Base-by-base conservation (phyloP, 2,888 invertebrate species). In the Netelia inedita region DNA sequence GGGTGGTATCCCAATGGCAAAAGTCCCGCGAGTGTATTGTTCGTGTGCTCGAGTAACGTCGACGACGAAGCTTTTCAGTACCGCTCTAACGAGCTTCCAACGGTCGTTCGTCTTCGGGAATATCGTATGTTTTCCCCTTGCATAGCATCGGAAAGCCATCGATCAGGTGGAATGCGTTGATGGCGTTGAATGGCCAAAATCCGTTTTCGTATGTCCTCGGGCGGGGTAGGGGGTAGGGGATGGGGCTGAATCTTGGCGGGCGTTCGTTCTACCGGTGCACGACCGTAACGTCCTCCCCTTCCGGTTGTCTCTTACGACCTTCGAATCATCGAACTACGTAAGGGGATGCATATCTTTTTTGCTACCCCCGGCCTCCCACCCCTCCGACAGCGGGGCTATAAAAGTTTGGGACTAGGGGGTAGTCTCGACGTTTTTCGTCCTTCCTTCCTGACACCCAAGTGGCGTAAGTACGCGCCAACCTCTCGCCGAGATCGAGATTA, bases 31-130 rank as follows among this genome's bases (percentile, higher is more conserved):
- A 35, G 35, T 35, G 35, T 35, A 35, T 35, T 35, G 35, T 35
- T 35, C 35, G 35, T 35, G 35, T 68, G 8, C 23, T 11, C n/a
- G 43, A 35, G 57, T 19, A 35, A 35, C 35, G 35, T 9, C 9
- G 8, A 14, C 28, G 41, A 23, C n/a, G 71, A 76, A 28, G 28
- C 41, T 55, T 53, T 69, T 61, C 72, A 75, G 72, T 46, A 65
- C 59, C 28, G 3, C 66, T 66, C 23, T 80, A 80, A 80, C 84
- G 84, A 80, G 75, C 63, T 83, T 69, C 74, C 82, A 88, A 86
- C 80, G 82, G 76, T 74, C 79, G 85, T 87, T 83, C 79, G 73
- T 79, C 86, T 83, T 86, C 83, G 59, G 73, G 69, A 71, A 83
- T 85, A 78, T 79, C 80, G 74, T 82, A 88, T 87, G 83, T 85